Evolutionary conservation across 2,797 vertebrate genomes (phyloP).

Genomic region (Scarus forsteni): DNA sequence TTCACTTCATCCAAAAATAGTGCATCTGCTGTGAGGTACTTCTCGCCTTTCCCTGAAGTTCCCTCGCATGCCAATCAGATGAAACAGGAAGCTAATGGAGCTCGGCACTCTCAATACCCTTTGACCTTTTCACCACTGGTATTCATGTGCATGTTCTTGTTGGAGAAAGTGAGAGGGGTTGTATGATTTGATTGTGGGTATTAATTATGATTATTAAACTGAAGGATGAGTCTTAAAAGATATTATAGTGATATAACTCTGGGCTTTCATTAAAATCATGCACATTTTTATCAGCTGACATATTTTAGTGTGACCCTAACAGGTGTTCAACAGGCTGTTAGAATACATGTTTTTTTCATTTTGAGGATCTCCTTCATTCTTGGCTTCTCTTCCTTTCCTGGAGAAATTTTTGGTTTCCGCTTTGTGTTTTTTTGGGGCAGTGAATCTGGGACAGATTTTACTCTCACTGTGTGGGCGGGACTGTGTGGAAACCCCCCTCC

Average conservation of each 20-base stretch:
- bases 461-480: conserved; percentile 62
- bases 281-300: conserved; percentile 2
- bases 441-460: conserved; percentile 69
- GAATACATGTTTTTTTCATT: conserved; percentile 44
- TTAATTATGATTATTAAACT: background rate
- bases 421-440: conserved; percentile 36
- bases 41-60: conserved; percentile 41
- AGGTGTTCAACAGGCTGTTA: conserved; percentile 33
- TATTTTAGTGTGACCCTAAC: conserved; percentile 49
- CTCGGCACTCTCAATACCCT: conserved; percentile 20
- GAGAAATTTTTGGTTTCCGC: conserved; percentile 37
- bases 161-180: background rate
- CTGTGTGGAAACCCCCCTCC: conserved; percentile 55
- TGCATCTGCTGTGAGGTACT: conserved; percentile 4
- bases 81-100: conserved; percentile 24
- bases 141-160: conserved; percentile 1
- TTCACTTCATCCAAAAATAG: conserved; percentile 42
- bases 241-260: too few species aligned
- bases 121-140: conserved; percentile 35
- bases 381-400: conserved; percentile 44
- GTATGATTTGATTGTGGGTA: background rate
- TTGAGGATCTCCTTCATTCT: conserved; percentile 31
- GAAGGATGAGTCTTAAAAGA: too few species aligned
- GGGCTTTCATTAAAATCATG: too few species aligned
- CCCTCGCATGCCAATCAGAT: conserved; percentile 30